A percentile compares a stretch with the other conserved stretches of the same genome.
Evolutionary conservation across 1,140 invertebrate genomes (phyloP).

Genomic region (Ephestia elutella): DNA sequence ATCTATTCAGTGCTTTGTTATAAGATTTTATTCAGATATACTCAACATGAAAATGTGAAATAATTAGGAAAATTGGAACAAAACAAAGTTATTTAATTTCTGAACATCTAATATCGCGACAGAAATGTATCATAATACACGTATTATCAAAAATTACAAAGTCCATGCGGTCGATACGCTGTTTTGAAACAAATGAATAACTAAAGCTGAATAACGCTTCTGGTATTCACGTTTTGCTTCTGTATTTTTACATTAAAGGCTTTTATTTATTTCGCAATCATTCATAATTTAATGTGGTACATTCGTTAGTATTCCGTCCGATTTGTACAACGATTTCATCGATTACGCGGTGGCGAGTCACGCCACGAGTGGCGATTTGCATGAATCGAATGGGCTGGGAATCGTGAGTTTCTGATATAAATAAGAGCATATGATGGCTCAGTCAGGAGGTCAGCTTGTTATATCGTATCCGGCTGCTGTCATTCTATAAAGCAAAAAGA

Average conservation of each 20-base stretch:
- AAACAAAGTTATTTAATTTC: no score
- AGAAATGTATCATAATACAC: no score
- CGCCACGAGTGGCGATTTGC: slow-evolving; percentile 36
- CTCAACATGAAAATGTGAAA: no score
- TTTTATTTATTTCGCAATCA: neutral
- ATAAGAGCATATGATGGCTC: slow-evolving; percentile 25
- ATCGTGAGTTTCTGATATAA: slow-evolving; percentile 31
- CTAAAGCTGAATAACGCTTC: neutral
- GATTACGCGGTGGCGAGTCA: slow-evolving; percentile 34
- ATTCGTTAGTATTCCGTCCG: neutral
- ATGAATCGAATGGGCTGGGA: slow-evolving; percentile 34
- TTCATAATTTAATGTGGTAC: neutral
- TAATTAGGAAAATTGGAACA: no score
- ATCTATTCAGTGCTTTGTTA: neutral
- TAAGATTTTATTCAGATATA: no score
- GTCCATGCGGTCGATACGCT: no score
- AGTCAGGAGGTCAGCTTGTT: slow-evolving; percentile 33
- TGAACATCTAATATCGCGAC: no score
- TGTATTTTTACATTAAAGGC: no score
- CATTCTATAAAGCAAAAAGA: neutral
- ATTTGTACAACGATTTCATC: slow-evolving; percentile 12
- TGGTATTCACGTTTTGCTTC: no score
- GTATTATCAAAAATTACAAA: no score
- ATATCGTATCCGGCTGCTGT: slow-evolving; percentile 31
- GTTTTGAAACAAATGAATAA: neutral